Evolutionary conservation across 1,140 invertebrate genomes (phyloP).

Genomic region (Monomorium pharaonis): DNA sequence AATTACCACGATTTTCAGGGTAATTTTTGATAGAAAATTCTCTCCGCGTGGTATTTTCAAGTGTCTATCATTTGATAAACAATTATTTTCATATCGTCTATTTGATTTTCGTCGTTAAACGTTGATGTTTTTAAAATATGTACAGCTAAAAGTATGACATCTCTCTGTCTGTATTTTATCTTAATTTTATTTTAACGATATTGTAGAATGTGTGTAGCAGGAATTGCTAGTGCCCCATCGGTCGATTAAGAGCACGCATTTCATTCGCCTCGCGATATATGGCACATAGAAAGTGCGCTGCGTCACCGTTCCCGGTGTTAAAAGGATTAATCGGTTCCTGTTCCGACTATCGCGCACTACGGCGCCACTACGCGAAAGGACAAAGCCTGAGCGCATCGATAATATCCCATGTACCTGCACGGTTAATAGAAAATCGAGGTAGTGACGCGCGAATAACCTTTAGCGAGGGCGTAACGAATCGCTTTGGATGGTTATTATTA

Average conservation of each 20-base stretch:
- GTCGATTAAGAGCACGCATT: conserved; percentile 15
- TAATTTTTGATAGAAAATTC: too few relatives aligned
- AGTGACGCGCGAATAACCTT: conserved; percentile 82
- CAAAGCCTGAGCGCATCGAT: conserved; percentile 56
- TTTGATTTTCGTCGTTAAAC: neutral
- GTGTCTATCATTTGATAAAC: neutral
- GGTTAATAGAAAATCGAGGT: conserved; percentile 80
- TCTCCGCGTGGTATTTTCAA: neutral
- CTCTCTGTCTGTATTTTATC: neutral
- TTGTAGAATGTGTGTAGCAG: neutral
- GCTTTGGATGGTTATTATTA: conserved; percentile 83
- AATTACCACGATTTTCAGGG: too few relatives aligned
- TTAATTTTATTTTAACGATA: conserved; percentile 2
- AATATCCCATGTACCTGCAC: conserved; percentile 30
- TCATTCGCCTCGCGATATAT: neutral
- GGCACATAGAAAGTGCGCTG: conserved; percentile 10
- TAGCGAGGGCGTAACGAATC: conserved; percentile 83
- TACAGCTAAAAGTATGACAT: neutral
- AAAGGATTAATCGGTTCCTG: conserved; percentile 67
- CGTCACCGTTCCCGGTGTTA: conserved; percentile 5
- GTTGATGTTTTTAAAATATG: neutral
- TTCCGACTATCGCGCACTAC: conserved; percentile 55
- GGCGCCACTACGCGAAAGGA: conserved; percentile 30
- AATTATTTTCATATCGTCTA: neutral
- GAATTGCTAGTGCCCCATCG: neutral